Percentiles rank a stretch among this genome's conserved stretches.
These are phyloP conservation scores for Cisticola juncidis DNA, from an alignment of 2,113 vertebrate species.

Conservation along the genomic window DNA sequence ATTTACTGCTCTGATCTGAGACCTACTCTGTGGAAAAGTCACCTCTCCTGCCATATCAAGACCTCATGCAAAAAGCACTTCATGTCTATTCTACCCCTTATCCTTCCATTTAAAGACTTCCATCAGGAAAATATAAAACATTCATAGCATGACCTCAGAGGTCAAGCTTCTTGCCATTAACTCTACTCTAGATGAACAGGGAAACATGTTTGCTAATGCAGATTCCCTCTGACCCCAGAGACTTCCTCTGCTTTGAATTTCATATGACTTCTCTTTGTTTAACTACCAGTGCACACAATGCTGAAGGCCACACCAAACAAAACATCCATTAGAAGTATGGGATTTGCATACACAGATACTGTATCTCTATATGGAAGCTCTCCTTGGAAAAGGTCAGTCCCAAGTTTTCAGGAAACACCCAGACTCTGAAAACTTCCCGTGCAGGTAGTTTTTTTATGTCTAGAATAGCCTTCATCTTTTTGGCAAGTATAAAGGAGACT, in stretches of 20 bases:
- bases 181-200: neutral
- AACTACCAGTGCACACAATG: neutral
- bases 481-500: neutral
- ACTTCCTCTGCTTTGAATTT: neutral
- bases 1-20: neutral
- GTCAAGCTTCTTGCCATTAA: neutral
- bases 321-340: neutral
- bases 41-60: neutral
- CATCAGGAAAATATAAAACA: neutral
- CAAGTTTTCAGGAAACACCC: neutral
- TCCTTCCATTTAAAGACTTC: neutral
- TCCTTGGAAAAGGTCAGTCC: neutral
- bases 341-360: neutral
- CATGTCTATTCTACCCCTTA: accelerated
- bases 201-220: neutral
- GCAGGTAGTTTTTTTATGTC: neutral
- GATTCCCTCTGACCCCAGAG: neutral
- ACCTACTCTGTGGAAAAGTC: accelerated
- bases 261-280: neutral
- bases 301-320: neutral
- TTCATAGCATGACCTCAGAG: neutral
- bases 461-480: neutral
- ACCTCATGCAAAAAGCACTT: neutral
- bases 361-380: neutral
- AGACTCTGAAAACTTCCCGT: accelerated